A percentile compares a stretch with the other conserved stretches of the same genome.
Conservation (phyloP, 2,113 vertebrate species). For the Prinia subflava region DNA sequence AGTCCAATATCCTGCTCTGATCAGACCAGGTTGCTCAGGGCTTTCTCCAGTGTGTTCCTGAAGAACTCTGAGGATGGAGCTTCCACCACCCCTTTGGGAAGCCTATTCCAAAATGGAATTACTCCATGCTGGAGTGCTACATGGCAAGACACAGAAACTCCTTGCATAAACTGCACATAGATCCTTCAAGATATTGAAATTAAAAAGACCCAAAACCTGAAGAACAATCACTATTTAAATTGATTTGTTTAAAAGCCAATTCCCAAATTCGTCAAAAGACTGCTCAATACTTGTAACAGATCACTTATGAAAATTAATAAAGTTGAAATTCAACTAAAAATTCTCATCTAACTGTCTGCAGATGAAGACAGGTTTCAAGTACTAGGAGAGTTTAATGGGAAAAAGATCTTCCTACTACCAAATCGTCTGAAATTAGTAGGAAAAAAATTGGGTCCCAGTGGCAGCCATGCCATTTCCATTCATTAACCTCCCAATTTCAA, state of each 20-base stretch:
- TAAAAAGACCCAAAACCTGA: background rate
- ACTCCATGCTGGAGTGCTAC: background rate
- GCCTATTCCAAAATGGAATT: background rate
- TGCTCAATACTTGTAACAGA: background rate
- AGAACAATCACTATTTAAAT: background rate
- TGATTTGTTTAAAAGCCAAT: background rate
- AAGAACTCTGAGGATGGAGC: background rate
- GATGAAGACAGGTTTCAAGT: background rate
- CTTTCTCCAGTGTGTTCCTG: background rate
- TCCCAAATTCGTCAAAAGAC: background rate
- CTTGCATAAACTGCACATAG: background rate
- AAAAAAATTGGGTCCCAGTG: background rate
- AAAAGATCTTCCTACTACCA: background rate
- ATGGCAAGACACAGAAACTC: background rate
- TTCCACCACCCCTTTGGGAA: background rate
- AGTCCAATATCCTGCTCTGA: background rate
- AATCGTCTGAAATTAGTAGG: background rate
- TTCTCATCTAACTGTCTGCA: background rate
- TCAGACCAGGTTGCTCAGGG: background rate
- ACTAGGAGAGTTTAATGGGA: background rate
- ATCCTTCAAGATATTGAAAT: background rate
- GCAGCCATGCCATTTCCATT: background rate
- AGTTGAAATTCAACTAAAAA: background rate
- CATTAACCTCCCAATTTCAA: background rate
- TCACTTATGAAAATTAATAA: background rate